Percentiles rank a stretch among this genome's conserved stretches.
These are phyloP conservation scores for Piscicola geometra DNA, from an alignment of 2,888 invertebrate species.

Conservation along the genomic window DNA sequence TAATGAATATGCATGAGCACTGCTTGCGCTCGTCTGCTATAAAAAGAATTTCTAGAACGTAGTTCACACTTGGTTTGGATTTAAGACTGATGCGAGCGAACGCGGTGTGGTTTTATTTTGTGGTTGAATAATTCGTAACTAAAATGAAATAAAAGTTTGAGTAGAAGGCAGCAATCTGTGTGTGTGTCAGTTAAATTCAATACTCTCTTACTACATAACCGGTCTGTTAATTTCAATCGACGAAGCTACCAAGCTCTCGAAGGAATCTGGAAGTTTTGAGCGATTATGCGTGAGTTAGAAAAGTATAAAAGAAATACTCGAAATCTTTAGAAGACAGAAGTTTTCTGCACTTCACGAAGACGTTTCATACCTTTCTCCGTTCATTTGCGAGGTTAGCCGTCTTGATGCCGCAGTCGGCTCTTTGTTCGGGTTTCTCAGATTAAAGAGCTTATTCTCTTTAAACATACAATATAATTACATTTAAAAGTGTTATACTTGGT, in stretches of 20 bases:
- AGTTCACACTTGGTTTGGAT: conserved; percentile 6
- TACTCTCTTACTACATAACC: not conserved
- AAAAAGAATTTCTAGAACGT: conserved; percentile 13
- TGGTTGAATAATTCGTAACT: not conserved
- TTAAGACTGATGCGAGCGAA: not conserved
- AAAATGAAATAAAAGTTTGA: not conserved
- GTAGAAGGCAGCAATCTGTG: not conserved
- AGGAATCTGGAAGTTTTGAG: not conserved
- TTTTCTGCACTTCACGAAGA: not conserved
- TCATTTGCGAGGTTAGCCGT: not conserved
- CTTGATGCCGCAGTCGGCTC: not conserved
- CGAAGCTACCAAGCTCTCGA: conserved; percentile 1
- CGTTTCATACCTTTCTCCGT: not conserved
- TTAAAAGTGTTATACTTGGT: no score
- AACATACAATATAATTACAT: no score
- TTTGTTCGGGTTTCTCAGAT: not conserved
- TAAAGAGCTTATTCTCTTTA: not conserved
- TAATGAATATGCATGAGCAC: conserved; percentile 2
- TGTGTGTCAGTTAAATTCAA: not conserved
- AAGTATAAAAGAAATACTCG: not conserved
- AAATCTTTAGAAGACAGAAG: not conserved
- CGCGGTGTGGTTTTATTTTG: not conserved
- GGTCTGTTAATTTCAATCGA: conserved; percentile 1
- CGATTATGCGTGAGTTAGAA: conserved; percentile 8
- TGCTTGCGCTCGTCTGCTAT: conserved; percentile 1